Evolutionary conservation across 1,140 invertebrate species (phyloP), one percentile per base, ranked within the genome.

Genomic region (Homarus americanus): DNA sequence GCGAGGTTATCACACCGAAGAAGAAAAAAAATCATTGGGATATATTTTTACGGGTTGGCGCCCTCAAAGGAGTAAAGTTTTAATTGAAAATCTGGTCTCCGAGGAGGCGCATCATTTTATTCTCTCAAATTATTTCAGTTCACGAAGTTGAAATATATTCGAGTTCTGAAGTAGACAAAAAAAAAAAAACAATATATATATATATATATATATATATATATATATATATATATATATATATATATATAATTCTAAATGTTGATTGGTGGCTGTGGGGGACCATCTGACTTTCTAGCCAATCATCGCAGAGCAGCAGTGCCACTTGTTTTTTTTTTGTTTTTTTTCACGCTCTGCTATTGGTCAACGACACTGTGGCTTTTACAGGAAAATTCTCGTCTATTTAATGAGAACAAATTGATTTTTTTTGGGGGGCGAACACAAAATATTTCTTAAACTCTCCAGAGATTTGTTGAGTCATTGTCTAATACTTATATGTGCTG

Each of bases 61-160:
- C 9, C 17, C 24, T 10, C 53, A 34, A 40, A 34, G 53, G 80
- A 66, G n/a, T 83, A 83, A 83, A 83, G 80, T 83, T 83, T 83
- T 83, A 83, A 83, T 83, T 83, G 80, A 83, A 83, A 83, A 69
- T 83, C 80, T 38, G 80, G 58, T 63, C 36, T 28, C 80, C 5
- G 34, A 63, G 53, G 80, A 58, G 17, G 80, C 36, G 53, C 53
- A 58, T 58, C 80, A 83, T 66, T 83, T 83, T 40, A 66, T 66
- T 83, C 80, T 5, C 80, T 34, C 58, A 63, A 82, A 66, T 82
- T 36, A 66, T 82, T 82, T 83, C 53, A 66, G 34, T 38, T 63
- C 80, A 38, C 53, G 36, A 24, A 66, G 40, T 28, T 1, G 2
- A 78, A 28, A 78, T 40, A n/a, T 40, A 41, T 41, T 40, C 5